Conservation (phyloP, 2,888 invertebrate genomes). For the Campopleginae sp. region DNA sequence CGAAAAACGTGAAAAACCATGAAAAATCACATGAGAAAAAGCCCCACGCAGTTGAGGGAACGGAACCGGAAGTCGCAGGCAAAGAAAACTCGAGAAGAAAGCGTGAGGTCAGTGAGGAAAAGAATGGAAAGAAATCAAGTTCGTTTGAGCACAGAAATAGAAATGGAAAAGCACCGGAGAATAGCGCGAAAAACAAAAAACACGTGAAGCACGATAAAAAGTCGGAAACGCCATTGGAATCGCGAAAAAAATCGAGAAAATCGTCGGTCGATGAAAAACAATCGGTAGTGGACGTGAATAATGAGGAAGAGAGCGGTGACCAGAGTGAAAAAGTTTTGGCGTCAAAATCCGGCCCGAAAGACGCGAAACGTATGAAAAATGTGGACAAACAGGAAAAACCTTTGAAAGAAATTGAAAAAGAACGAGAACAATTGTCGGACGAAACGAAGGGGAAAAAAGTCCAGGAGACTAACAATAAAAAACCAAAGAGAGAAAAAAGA, state of each 20-base stretch:
- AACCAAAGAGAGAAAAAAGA: constrained; percentile 56
- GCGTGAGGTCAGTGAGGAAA: neutral
- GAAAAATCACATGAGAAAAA: constrained; percentile 55
- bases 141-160: constrained; percentile 58
- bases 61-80: constrained; percentile 18
- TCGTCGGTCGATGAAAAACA: constrained; percentile 7
- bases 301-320: constrained; percentile 22
- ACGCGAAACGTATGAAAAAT: constrained; percentile 55
- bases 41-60: constrained; percentile 34
- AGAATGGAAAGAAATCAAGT: constrained; percentile 36
- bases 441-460: constrained; percentile 26
- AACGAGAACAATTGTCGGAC: constrained; percentile 60
- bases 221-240: constrained; percentile 8
- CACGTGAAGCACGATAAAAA: neutral
- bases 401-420: constrained; percentile 10
- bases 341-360: constrained; percentile 42
- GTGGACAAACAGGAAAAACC: constrained; percentile 35
- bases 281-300: neutral
- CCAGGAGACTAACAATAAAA: constrained; percentile 40
- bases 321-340: constrained; percentile 29
- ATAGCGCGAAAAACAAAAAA: constrained; percentile 28
- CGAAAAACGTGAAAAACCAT: constrained; percentile 34
- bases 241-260: constrained; percentile 27
- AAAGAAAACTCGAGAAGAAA: constrained; percentile 17
- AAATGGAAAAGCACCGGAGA: constrained; percentile 25